Conservation (phyloP, 1,140 invertebrate species). For the Asbolus verrucosus region DNA sequence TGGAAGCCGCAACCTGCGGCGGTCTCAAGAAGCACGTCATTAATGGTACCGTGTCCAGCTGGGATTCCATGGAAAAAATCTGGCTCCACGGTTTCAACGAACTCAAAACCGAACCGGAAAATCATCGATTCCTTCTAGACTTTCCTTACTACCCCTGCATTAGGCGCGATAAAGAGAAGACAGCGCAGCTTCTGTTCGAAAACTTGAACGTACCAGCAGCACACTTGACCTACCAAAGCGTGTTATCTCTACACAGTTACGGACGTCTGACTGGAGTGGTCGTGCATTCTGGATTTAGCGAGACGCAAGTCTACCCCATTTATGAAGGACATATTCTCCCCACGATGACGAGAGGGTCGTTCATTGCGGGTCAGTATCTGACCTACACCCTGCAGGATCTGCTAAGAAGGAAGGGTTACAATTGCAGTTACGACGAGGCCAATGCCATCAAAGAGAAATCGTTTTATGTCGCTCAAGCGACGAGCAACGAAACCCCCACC, state of each 20-base stretch:
- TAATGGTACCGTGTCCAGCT: no score
- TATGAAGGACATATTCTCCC: conserved; percentile 26
- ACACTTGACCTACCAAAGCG: conserved; percentile 46
- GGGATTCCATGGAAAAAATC: background rate
- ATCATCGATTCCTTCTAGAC: conserved; percentile 46
- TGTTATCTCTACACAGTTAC: conserved; percentile 74
- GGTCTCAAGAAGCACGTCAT: no score
- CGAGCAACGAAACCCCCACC: background rate
- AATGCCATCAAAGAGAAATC: conserved; percentile 47
- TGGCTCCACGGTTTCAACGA: conserved; percentile 25
- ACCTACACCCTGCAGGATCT: conserved; percentile 40
- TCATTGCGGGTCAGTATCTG: conserved; percentile 43
- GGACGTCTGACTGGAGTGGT: conserved; percentile 85
- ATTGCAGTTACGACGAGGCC: conserved; percentile 13
- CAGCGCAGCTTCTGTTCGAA: conserved; percentile 49
- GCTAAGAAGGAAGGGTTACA: conserved; percentile 10
- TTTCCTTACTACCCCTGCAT: conserved; percentile 35
- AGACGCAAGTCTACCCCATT: conserved; percentile 57
- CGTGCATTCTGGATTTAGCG: conserved; percentile 63
- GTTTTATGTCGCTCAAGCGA: conserved; percentile 40
- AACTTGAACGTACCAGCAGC: conserved; percentile 48
- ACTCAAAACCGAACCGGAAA: conserved; percentile 29
- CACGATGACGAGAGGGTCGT: conserved; percentile 19
- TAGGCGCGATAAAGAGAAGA: conserved; percentile 47
- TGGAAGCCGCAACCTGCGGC: no score